Evolutionary conservation across 1,140 invertebrate genomes (phyloP).

Genomic region (Oscheius sp.): DNA sequence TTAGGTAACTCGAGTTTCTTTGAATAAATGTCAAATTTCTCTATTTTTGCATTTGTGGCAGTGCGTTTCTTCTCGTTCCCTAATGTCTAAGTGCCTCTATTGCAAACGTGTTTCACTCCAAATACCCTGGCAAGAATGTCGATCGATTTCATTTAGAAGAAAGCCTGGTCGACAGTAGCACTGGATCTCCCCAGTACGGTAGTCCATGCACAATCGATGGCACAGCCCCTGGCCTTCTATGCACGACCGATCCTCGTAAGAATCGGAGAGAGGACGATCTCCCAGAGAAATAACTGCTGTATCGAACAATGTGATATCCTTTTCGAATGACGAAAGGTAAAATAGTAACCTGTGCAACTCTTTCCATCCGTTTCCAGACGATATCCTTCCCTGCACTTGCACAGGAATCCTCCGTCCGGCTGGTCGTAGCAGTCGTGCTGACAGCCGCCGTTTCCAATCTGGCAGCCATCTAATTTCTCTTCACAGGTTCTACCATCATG

Average conservation of each 20-base stretch:
- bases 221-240: constrained; percentile 1
- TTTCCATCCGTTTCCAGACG: constrained; percentile 62
- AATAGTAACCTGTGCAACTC: constrained; percentile 65
- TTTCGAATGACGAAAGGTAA: not conserved
- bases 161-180: constrained; percentile 43
- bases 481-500: constrained; percentile 55
- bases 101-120: not conserved
- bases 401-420: constrained; percentile 49
- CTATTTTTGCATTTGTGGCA: too few species aligned
- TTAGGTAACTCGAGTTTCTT: too few species aligned
- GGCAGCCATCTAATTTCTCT: constrained; percentile 40
- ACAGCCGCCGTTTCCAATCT: constrained; percentile 62
- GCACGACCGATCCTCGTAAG: not conserved
- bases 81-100: not conserved
- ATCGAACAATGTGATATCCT: not conserved
- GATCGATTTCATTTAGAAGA: constrained; percentile 41
- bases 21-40: too few species aligned
- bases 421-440: constrained; percentile 56
- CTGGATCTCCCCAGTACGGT: constrained; percentile 15
- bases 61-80: too few species aligned
- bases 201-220: constrained; percentile 37
- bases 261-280: not conserved
- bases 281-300: not conserved
- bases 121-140: constrained; percentile 50
- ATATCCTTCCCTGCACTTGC: constrained; percentile 63